Evolutionary conservation across 1,140 invertebrate genomes (phyloP).

Genomic region (Papilio machaon): DNA sequence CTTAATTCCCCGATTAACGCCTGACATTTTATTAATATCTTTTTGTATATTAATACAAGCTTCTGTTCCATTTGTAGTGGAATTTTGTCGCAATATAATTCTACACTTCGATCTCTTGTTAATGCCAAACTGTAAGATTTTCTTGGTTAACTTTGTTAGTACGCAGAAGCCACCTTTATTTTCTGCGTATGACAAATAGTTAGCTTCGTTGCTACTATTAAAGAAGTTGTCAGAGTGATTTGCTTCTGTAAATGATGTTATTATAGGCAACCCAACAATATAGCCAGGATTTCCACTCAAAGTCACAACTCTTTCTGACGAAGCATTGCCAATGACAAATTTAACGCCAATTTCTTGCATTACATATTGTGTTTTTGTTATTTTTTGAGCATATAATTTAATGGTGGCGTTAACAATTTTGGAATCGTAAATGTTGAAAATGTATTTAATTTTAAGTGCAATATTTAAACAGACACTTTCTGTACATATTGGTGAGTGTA

Average conservation of each 20-base stretch:
- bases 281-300: conserved; percentile 73
- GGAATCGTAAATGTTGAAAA: conserved; percentile 62
- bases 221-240: conserved; percentile 68
- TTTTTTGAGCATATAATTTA: conserved; percentile 55
- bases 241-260: conserved; percentile 53
- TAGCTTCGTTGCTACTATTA: conserved; percentile 45
- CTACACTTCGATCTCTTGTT: conserved; percentile 67
- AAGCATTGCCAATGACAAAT: conserved; percentile 62
- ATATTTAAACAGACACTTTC: conserved; percentile 61
- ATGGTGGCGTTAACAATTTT: conserved; percentile 61
- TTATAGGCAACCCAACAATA: conserved; percentile 55
- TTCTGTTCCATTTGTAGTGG: conserved; percentile 50
- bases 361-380: conserved; percentile 51
- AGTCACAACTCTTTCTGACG: conserved; percentile 52
- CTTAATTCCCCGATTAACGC: conserved; percentile 49
- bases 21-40: conserved; percentile 52
- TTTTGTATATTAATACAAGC: conserved; percentile 59
- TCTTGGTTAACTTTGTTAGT: conserved; percentile 50
- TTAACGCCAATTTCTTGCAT: conserved; percentile 62
- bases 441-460: conserved; percentile 60
- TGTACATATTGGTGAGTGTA: conserved; percentile 60
- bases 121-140: conserved; percentile 58
- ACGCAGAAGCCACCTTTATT: conserved; percentile 63
- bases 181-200: conserved; percentile 50
- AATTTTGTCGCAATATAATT: conserved; percentile 44